Evolutionary conservation across 2,888 invertebrate genomes (phyloP).

Genomic region (Himalopsyche kuldschensis): DNA sequence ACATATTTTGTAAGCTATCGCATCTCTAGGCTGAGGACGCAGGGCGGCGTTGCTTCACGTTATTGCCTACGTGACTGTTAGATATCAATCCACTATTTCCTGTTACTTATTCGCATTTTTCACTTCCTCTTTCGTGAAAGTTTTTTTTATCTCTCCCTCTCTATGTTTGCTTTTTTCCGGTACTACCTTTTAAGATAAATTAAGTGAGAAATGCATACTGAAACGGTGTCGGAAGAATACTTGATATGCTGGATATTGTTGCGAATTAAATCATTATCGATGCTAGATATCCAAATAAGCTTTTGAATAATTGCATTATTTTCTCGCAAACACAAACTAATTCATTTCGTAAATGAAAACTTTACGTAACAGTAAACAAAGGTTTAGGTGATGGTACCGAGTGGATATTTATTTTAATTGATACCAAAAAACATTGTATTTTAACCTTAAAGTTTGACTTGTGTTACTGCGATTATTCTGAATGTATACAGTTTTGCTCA

Average conservation of each 20-base stretch:
- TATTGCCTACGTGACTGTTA: slow-evolving; percentile 40
- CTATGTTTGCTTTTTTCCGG: neutral
- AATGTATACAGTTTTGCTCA: too few species aligned
- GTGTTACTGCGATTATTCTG: too few species aligned
- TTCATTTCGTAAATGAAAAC: too few species aligned
- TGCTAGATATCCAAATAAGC: neutral
- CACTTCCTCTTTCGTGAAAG: slow-evolving; percentile 7
- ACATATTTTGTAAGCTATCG: neutral
- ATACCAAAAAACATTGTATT: too few species aligned
- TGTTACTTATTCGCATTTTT: slow-evolving; percentile 28
- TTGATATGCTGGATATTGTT: neutral
- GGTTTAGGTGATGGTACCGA: too few species aligned
- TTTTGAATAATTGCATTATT: too few species aligned
- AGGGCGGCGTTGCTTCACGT: slow-evolving; percentile 21
- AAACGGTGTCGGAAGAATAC: neutral
- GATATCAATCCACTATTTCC: slow-evolving; percentile 39
- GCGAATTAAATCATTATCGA: neutral
- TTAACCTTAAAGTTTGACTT: too few species aligned
- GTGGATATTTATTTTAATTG: too few species aligned
- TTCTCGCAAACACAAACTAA: too few species aligned
- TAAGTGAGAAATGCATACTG: neutral
- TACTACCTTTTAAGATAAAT: neutral
- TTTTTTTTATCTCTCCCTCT: neutral
- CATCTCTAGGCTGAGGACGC: neutral
- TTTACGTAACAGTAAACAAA: too few species aligned